These are phyloP conservation scores for Lucilia sericata DNA, from an alignment of 1,140 invertebrate genomes.

Conservation along the genomic window DNA sequence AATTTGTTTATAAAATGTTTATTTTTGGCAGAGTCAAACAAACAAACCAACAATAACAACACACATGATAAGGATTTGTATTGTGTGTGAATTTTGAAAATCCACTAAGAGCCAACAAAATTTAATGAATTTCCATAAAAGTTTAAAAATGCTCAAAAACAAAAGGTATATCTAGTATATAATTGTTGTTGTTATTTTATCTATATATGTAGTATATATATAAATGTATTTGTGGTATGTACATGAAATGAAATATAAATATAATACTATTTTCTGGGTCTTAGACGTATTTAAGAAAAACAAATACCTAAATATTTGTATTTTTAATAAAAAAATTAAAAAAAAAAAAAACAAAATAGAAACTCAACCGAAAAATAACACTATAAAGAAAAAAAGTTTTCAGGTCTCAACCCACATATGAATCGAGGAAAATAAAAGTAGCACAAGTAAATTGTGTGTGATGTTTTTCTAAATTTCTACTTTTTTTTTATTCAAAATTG, in stretches of 20 bases:
- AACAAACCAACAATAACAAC: background rate
- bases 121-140: conserved; percentile 14
- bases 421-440: background rate
- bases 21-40: background rate
- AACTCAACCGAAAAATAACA: background rate
- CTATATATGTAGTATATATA: background rate
- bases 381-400: conserved; percentile 22
- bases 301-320: background rate
- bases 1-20: conserved; percentile 4
- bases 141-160: background rate
- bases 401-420: conserved; percentile 24
- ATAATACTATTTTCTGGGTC: conserved; percentile 11
- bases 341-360: background rate
- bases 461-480: background rate
- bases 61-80: background rate
- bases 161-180: background rate
- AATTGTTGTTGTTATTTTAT: background rate
- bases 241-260: background rate
- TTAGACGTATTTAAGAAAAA: background rate
- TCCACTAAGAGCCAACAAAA: background rate
- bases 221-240: background rate
- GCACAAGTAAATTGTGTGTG: conserved; percentile 5
- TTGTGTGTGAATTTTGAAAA: too few relatives aligned
- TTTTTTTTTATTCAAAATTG: too few relatives aligned
- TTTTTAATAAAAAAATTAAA: background rate